A percentile compares a stretch with the other conserved stretches of the same genome.
These are phyloP conservation scores for Nemoura dubitans DNA, from an alignment of 2,888 invertebrate species.

Conservation along the genomic window DNA sequence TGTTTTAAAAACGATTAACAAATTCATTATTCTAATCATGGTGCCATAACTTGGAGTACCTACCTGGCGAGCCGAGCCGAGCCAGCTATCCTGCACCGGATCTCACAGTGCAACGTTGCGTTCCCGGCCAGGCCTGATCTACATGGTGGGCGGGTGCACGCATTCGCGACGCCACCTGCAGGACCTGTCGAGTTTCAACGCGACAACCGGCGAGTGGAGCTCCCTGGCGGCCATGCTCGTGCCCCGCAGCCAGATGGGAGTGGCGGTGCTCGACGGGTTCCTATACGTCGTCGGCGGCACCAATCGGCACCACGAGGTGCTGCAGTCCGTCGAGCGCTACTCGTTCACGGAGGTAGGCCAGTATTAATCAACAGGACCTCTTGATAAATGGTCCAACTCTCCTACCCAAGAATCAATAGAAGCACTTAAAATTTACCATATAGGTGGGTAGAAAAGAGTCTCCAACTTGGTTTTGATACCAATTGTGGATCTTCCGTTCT, in stretches of 20 bases:
- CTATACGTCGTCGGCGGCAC: slow-evolving; percentile 92
- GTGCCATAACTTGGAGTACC: too few species aligned
- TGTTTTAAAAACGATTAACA: too few species aligned
- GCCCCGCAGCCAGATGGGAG: slow-evolving; percentile 88
- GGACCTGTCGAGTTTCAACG: slow-evolving; percentile 82
- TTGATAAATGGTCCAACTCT: background rate
- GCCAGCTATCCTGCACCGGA: too few species aligned
- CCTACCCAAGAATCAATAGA: too few species aligned
- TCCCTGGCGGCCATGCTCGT: slow-evolving; percentile 79
- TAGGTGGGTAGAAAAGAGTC: too few species aligned
- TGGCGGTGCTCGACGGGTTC: slow-evolving; percentile 82
- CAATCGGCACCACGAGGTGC: slow-evolving; percentile 80
- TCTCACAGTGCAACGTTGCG: too few species aligned
- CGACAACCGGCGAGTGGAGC: slow-evolving; percentile 82
- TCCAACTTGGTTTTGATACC: too few species aligned
- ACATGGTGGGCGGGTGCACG: slow-evolving; percentile 91
- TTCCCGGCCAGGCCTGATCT: slow-evolving; percentile 73
- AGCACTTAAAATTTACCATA: too few species aligned
- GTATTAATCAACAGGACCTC: background rate
- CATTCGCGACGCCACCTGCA: slow-evolving; percentile 80
- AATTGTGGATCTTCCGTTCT: too few species aligned
- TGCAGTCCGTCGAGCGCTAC: slow-evolving; percentile 85
- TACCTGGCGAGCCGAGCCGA: too few species aligned
- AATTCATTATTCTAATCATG: too few species aligned
- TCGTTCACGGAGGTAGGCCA: slow-evolving; percentile 78